These are phyloP conservation scores for Trypoxylon attenuatum DNA, from an alignment of 2,888 invertebrate species.

Conservation along the genomic window DNA sequence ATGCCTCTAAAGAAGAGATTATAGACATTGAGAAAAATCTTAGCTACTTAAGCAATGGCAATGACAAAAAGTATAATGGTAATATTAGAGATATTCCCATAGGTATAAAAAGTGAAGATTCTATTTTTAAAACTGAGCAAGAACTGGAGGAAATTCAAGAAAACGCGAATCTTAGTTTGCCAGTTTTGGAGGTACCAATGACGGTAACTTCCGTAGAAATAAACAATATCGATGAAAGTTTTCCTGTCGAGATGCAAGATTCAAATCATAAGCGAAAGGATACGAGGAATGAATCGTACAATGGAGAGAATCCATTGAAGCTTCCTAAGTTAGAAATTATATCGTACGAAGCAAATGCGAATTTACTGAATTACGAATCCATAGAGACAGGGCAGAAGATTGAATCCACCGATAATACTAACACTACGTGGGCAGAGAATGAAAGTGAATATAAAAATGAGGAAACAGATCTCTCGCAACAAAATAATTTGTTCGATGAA, in stretches of 20 bases:
- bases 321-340: conserved; percentile 13
- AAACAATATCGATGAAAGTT: conserved; percentile 6
- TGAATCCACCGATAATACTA: conserved; percentile 18
- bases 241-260: neutral
- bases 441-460: conserved; percentile 19
- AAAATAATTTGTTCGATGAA: neutral
- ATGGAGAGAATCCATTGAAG: conserved; percentile 7
- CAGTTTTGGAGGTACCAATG: conserved; percentile 3
- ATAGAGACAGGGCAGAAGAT: conserved; percentile 8
- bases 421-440: conserved; percentile 2
- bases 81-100: conserved; percentile 6
- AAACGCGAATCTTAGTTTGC: conserved; percentile 3
- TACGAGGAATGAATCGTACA: neutral
- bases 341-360: conserved; percentile 1
- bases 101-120: conserved; percentile 5
- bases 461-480: neutral
- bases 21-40: conserved; percentile 12
- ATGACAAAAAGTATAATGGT: neutral
- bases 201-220: neutral
- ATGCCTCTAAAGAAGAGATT: conserved; percentile 9
- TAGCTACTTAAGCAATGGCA: too few relatives aligned
- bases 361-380: conserved; percentile 2
- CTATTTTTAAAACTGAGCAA: too few relatives aligned
- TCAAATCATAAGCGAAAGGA: conserved; percentile 16
- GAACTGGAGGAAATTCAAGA: conserved; percentile 9